These are phyloP conservation scores for Alouatta palliata DNA, from an alignment of 2,113 vertebrate species.

Conservation along the genomic window DNA sequence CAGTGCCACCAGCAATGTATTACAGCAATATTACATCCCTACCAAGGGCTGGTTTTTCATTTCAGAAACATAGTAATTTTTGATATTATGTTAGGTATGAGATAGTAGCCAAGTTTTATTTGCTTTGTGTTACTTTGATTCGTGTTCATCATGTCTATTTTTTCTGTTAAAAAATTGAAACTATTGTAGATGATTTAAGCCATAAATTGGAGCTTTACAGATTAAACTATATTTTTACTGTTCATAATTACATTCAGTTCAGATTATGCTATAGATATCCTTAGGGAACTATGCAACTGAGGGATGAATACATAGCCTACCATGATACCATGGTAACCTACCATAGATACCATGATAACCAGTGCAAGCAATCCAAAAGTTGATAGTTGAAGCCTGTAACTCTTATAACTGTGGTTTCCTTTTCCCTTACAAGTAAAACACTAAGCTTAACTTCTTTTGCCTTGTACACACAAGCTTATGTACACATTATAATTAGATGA, in stretches of 20 bases:
- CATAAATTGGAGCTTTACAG: neutral
- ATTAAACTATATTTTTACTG: neutral
- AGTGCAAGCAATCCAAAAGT: neutral
- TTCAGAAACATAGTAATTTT: neutral
- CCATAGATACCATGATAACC: neutral
- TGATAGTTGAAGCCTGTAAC: neutral
- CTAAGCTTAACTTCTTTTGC: neutral
- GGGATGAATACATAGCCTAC: neutral
- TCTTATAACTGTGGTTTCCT: neutral
- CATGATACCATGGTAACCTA: neutral
- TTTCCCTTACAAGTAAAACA: neutral
- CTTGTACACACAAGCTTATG: neutral
- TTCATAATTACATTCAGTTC: neutral
- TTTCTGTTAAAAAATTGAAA: slow-evolving; percentile 18
- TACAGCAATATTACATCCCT: neutral
- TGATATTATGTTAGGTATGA: neutral
- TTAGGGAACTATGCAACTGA: slow-evolving; percentile 11
- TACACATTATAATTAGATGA: neutral
- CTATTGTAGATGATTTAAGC: slow-evolving; percentile 17
- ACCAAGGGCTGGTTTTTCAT: neutral
- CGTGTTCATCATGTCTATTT: slow-evolving; percentile 19
- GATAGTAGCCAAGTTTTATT: neutral
- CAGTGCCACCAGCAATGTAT: neutral
- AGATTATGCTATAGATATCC: neutral
- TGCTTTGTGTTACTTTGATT: neutral